Base-by-base conservation (phyloP, 1,140 invertebrate species). In the Pogonognathellus flavescens region DNA sequence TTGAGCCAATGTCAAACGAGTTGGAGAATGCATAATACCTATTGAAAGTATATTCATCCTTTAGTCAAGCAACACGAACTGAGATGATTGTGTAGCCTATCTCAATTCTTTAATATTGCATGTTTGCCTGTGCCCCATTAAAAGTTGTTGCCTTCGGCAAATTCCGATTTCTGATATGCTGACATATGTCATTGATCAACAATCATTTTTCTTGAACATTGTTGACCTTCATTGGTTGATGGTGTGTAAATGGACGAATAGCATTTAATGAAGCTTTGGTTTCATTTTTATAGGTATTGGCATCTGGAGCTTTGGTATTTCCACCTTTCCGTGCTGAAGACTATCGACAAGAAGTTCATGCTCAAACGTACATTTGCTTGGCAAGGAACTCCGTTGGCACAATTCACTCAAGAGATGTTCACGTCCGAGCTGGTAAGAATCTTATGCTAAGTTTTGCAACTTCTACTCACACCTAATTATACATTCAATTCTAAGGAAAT, bases 231-330 rank as follows among this genome's bases (percentile, higher is more conserved):
- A 55, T 66, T 66, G 60, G 11, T 22, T 25, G 60, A 62, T 62
- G 18, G 59, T 20, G 18, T 62, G 59, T 20, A 9, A 62, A 62
- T 18, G 18, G 13, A 8, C 16, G 20, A 22, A 41, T 41, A 25
- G 60, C 4, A 25, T 66, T 66, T 66, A 66, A 25, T 66, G 18
- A n/a, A 60, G 18, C 49, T 82, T 41, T 16, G n/a, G 2, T 60
- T n/a, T n/a, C n/a, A n/a, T n/a, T n/a, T 59, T 88, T 53, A 14
- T 91, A 96, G 94, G 95, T 97, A 86, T 92, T 96, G 87, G 94
- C 95, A 22, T 97, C 98, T 91, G 97, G 97, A 89, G 98, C 98
- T 89, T 92, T 99, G 86, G 95, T 97, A 52, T 97, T 99, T 90
- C 96, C 96, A 70, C 96, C 97, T 11, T 98, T 98, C 93, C 93